Evolutionary conservation across 1,140 invertebrate genomes (phyloP).

Genomic region (Hetaerina americana): DNA sequence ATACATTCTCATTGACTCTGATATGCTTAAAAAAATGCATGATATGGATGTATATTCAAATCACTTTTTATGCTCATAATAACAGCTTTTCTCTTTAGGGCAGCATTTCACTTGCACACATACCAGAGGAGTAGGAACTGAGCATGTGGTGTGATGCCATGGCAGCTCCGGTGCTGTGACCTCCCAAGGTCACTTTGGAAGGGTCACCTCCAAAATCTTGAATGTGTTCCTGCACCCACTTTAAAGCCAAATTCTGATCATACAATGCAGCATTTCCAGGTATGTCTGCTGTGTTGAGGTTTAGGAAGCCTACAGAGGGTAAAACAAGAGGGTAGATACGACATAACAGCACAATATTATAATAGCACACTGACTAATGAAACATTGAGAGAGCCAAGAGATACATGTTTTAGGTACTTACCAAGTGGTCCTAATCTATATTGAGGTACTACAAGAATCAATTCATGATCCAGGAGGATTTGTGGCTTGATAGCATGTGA

Average conservation of each 20-base stretch:
- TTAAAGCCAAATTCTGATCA: conserved; percentile 29
- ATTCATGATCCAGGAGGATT: conserved; percentile 21
- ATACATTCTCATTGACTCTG: too few species aligned
- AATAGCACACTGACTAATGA: not conserved
- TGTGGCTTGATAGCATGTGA: conserved; percentile 5
- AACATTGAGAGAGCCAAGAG: not conserved
- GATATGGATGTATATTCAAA: too few species aligned
- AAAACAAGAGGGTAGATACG: not conserved
- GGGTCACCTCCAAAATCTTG: conserved; percentile 31
- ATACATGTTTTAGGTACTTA: conserved; percentile 10
- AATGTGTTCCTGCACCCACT: conserved; percentile 32
- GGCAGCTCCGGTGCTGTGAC: conserved; percentile 20
- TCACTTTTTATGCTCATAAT: too few species aligned
- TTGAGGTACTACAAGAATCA: conserved; percentile 25
- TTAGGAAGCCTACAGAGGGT: not conserved
- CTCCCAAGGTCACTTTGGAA: conserved; percentile 20
- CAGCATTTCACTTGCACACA: too few species aligned
- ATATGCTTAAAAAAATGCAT: too few species aligned
- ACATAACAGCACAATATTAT: not conserved
- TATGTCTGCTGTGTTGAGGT: not conserved
- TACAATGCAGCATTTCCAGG: conserved; percentile 27
- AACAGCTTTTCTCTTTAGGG: too few species aligned
- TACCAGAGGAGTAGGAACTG: conserved; percentile 17
- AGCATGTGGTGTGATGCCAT: conserved; percentile 20
- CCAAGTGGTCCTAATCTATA: conserved; percentile 27